phyloP scores from a whole-genome alignment of 2,888 invertebrate species.

The Campoplex nolae region DNA sequence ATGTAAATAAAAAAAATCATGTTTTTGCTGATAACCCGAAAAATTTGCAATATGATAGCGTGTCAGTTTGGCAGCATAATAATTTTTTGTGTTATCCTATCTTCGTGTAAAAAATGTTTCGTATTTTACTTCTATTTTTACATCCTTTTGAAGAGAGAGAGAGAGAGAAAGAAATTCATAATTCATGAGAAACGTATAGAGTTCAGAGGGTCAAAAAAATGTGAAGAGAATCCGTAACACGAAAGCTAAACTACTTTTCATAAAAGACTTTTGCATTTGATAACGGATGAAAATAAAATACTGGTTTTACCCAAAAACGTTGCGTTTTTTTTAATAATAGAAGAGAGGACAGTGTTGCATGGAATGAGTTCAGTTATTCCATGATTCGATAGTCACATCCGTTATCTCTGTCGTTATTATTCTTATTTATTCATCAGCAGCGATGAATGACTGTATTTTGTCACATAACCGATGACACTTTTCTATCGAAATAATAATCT shows the following conservation, averaged over 20 bases:
- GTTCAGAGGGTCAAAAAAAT: conserved; percentile 8
- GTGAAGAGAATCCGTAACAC: not conserved
- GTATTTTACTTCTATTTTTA: conserved; percentile 6
- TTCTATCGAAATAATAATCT: no score
- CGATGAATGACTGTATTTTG: no score
- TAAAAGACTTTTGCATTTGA: not conserved
- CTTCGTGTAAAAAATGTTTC: not conserved
- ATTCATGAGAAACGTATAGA: conserved; percentile 12
- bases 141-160: not conserved
- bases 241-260: not conserved
- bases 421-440: no score
- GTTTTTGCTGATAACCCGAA: not conserved
- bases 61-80: not conserved
- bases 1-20: not conserved
- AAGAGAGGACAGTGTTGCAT: no score
- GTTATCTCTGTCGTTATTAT: no score
- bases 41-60: not conserved
- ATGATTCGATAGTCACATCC: no score
- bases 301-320: not conserved
- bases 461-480: no score
- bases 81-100: not conserved
- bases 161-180: not conserved
- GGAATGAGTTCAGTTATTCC: not conserved
- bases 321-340: not conserved
- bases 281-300: not conserved